Evolutionary conservation across 2,888 invertebrate species (phyloP).

Genomic region (Microctonus hyperodae): DNA sequence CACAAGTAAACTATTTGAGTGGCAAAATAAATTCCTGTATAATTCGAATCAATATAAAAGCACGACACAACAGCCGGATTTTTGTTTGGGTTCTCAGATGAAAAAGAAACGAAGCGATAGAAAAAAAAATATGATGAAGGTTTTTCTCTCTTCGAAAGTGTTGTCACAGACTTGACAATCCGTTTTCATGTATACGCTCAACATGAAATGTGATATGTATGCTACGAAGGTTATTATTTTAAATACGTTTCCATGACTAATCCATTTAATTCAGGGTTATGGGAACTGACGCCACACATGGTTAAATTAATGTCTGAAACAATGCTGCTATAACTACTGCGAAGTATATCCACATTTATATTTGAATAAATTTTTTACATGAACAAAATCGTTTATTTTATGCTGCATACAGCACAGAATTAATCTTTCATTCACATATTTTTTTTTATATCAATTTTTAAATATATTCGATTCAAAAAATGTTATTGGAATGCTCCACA

Average conservation of each 20-base stretch:
- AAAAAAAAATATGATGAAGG: slow-evolving; percentile 8
- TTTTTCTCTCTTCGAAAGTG: not conserved
- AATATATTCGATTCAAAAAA: too few species aligned
- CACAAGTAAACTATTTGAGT: not conserved
- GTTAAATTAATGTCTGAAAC: slow-evolving; percentile 5
- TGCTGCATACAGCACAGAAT: not conserved
- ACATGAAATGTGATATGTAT: slow-evolving; percentile 33
- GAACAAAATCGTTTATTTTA: not conserved
- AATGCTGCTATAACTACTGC: not conserved
- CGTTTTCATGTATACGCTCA: not conserved
- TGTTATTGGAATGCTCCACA: too few species aligned
- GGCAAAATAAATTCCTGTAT: slow-evolving; percentile 3
- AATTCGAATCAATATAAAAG: not conserved
- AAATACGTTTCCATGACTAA: slow-evolving; percentile 41
- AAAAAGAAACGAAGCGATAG: not conserved
- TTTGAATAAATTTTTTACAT: not conserved
- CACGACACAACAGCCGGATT: slow-evolving; percentile 15
- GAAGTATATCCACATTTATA: not conserved
- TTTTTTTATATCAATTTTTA: too few species aligned
- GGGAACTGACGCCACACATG: slow-evolving; percentile 40
- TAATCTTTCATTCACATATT: too few species aligned
- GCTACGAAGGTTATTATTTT: slow-evolving; percentile 36
- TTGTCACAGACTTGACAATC: not conserved
- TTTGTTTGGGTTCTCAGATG: slow-evolving; percentile 1
- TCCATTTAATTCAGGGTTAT: slow-evolving; percentile 54